These are phyloP conservation scores for Drosophila sechellia DNA, from an alignment of 1,140 invertebrate species.

Conservation along the genomic window DNA sequence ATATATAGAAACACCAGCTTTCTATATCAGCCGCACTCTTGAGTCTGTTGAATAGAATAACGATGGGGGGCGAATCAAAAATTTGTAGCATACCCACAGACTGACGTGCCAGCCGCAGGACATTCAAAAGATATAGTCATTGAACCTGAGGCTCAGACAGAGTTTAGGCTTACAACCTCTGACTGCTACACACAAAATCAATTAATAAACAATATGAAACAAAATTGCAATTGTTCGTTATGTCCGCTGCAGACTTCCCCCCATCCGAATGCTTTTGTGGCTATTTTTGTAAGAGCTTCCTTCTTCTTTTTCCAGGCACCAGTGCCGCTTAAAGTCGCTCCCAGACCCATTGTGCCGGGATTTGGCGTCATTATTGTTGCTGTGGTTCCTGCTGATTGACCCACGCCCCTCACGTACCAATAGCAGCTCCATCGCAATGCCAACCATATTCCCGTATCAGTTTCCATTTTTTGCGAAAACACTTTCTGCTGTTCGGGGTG, in stretches of 20 bases:
- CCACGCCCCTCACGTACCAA: slow-evolving; percentile 46
- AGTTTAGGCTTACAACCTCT: neutral
- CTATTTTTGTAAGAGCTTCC: slow-evolving; percentile 24
- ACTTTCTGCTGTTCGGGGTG: slow-evolving; percentile 18
- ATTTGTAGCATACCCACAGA: slow-evolving; percentile 13
- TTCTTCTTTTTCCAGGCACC: slow-evolving; percentile 8
- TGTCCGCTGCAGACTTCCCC: slow-evolving; percentile 31
- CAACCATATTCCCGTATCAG: slow-evolving; percentile 61
- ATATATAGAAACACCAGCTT: slow-evolving; percentile 21
- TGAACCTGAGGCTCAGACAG: slow-evolving; percentile 14
- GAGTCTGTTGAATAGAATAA: slow-evolving; percentile 49
- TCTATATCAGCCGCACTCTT: neutral
- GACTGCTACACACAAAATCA: slow-evolving; percentile 40
- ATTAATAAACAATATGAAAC: slow-evolving; percentile 45
- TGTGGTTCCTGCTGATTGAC: slow-evolving; percentile 54
- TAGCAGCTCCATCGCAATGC: slow-evolving; percentile 13
- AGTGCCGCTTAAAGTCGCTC: slow-evolving; percentile 19
- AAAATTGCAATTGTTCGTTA: slow-evolving; percentile 51
- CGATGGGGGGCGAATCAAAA: slow-evolving; percentile 30
- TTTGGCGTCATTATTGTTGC: slow-evolving; percentile 33
- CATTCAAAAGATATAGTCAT: slow-evolving; percentile 1
- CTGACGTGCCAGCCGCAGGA: slow-evolving; percentile 2
- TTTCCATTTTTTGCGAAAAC: slow-evolving; percentile 58
- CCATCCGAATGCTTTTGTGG: slow-evolving; percentile 37
- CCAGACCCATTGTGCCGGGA: slow-evolving; percentile 33